Percentiles rank a stretch among this genome's conserved stretches.
phyloP scores from a whole-genome alignment of 2,888 invertebrate species.

The Ptilodon capucinus region DNA sequence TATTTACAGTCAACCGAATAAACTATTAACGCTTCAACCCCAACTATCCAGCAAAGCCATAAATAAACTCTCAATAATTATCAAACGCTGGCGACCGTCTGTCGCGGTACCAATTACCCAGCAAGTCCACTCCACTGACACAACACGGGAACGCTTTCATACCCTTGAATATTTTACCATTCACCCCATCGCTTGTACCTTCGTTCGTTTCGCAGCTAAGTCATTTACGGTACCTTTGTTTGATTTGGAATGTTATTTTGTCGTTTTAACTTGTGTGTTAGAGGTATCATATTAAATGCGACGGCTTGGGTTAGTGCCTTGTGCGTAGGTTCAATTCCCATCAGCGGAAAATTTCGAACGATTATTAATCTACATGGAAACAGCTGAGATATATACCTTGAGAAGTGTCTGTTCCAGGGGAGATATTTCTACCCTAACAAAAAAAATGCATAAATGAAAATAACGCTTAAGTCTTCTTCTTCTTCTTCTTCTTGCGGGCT shows the following conservation, averaged over 20 bases:
- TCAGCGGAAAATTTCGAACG: too few relatives aligned
- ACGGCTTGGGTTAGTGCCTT: too few relatives aligned
- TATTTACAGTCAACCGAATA: not conserved
- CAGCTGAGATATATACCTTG: too few relatives aligned
- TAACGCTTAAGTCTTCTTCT: too few relatives aligned
- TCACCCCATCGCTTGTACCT: conserved; percentile 9
- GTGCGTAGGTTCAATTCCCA: too few relatives aligned
- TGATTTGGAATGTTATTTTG: not conserved
- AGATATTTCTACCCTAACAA: too few relatives aligned
- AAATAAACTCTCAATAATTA: conserved; percentile 22
- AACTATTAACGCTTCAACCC: not conserved
- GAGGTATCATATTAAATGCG: too few relatives aligned
- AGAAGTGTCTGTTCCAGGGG: too few relatives aligned
- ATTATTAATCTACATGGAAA: too few relatives aligned
- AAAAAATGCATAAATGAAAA: too few relatives aligned
- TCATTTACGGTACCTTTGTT: conserved; percentile 7
- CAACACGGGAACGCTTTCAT: conserved; percentile 47
- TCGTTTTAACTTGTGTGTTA: not conserved
- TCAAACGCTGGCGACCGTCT: conserved; percentile 22
- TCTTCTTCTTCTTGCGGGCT: too few relatives aligned
- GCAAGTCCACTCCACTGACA: conserved; percentile 27
- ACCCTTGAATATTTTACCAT: conserved; percentile 45
- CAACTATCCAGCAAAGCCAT: not conserved
- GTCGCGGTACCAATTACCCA: conserved; percentile 39
- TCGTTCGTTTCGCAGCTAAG: not conserved